A percentile compares a stretch with the other conserved stretches of the same genome.
Conservation (phyloP, 2,797 vertebrate genomes). For the Liparis tanakae region DNA sequence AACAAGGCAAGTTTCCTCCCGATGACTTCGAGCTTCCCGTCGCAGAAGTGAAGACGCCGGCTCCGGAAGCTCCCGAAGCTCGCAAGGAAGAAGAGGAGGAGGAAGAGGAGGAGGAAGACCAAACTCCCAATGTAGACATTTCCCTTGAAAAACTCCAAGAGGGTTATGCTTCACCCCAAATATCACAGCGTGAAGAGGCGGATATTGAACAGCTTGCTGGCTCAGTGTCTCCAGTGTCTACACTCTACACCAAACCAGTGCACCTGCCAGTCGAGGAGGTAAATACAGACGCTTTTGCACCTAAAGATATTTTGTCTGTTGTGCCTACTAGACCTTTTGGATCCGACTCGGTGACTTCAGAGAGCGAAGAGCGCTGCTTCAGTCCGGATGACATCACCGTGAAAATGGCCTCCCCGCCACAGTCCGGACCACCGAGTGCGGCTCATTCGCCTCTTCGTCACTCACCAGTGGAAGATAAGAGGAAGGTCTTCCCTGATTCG, state of each 20-base stretch:
- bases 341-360: slow-evolving; percentile 84
- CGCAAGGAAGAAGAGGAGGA: slow-evolving; percentile 81
- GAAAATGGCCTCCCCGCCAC: slow-evolving; percentile 95
- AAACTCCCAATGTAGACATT: slow-evolving; percentile 86
- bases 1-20: slow-evolving; percentile 90
- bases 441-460: slow-evolving; percentile 93
- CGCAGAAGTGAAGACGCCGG: slow-evolving; percentile 78
- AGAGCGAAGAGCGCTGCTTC: slow-evolving; percentile 92
- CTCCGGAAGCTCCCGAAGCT: slow-evolving; percentile 63
- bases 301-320: slow-evolving; percentile 66
- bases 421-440: slow-evolving; percentile 91
- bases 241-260: slow-evolving; percentile 60
- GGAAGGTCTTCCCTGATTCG: slow-evolving; percentile 72
- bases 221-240: slow-evolving; percentile 53
- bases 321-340: slow-evolving; percentile 72
- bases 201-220: slow-evolving; percentile 48
- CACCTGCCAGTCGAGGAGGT: slow-evolving; percentile 69
- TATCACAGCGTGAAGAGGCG: slow-evolving; percentile 68
- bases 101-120: slow-evolving; percentile 86
- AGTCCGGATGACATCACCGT: slow-evolving; percentile 97
- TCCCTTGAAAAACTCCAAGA: slow-evolving; percentile 86
- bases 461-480: slow-evolving; percentile 90
- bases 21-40: slow-evolving; percentile 86
- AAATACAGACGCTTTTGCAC: slow-evolving; percentile 54
- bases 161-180: slow-evolving; percentile 77